These are phyloP conservation scores for Ornithorhynchus anatinus DNA, from an alignment of 2,113 vertebrate species.

Conservation along the genomic window DNA sequence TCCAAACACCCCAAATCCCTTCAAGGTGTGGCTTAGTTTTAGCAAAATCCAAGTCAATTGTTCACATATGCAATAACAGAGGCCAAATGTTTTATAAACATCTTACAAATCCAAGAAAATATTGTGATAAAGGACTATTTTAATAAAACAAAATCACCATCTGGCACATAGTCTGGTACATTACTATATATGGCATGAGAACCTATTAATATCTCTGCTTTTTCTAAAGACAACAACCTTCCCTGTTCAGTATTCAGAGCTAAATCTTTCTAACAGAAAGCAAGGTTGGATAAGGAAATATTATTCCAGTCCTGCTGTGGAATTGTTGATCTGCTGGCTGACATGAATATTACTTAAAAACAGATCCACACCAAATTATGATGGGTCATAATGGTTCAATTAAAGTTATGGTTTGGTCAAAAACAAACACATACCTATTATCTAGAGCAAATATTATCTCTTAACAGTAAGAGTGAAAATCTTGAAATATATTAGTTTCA, in stretches of 20 bases:
- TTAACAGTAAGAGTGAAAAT: background rate
- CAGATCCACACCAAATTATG: constrained; percentile 35
- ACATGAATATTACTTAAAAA: constrained; percentile 1
- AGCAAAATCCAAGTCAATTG: constrained; percentile 24
- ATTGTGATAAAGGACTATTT: constrained; percentile 40
- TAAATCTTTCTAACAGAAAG: background rate
- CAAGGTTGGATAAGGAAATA: constrained; percentile 18
- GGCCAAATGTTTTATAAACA: constrained; percentile 30
- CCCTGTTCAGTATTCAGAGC: background rate
- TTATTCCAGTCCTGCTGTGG: background rate
- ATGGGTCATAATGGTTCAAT: background rate
- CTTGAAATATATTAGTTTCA: background rate
- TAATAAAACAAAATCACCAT: constrained; percentile 18
- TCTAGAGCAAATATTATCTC: too few species aligned
- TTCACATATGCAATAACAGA: background rate
- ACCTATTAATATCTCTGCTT: constrained; percentile 48
- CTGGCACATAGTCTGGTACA: constrained; percentile 26
- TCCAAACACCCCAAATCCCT: background rate
- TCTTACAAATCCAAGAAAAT: background rate
- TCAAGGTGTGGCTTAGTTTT: background rate
- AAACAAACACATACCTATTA: background rate
- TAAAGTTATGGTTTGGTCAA: background rate
- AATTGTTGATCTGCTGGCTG: constrained; percentile 24
- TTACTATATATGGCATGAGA: constrained; percentile 12
- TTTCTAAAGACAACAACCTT: constrained; percentile 43